Base-by-base conservation (phyloP, 2,797 vertebrate species). In the Chaunax sp. region DNA sequence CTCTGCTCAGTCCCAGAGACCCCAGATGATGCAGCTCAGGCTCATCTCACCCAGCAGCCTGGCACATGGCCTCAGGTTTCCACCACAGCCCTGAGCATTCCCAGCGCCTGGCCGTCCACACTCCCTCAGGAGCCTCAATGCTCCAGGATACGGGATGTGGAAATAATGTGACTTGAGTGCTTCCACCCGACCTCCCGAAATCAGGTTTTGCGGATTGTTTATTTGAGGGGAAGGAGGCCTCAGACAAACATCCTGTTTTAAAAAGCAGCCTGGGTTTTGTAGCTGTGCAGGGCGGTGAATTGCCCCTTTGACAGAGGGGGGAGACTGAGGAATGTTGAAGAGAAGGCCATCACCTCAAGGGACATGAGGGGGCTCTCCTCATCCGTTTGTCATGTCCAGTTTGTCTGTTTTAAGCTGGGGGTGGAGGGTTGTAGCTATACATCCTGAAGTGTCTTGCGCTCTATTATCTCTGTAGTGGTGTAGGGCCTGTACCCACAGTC, bases 191-290 rank as follows among this genome's bases (percentile, higher is more conserved):
- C 93, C 93, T 94, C 91, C 92, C 91, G 80, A 92, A 95, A 94
- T 93, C 92, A 95, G 94, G 90, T 93, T 93, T 91, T 93, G 92
- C 89, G 90, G 94, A 94, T 95, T 97, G 95, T 97, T 97, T 96
- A 96, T 96, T 95, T 95, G 95, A 95, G 94, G 95, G 94, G 92
- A 95, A 94, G 94, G 93, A 95, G 92, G 94, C 94, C 92, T 94
- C 93, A 87, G 93, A 94, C 94, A 96, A 96, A 95, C 96, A 95
- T 96, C 95, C 95, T 97, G 95, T 95, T 96, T 95, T 92, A 94
- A 94, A 93, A 93, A 92, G 90, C 77, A 75, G 91, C 91, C 92
- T 90, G 87, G 85, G 87, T 93, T 93, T 92, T 91, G 92, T 90
- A 93, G 93, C 88, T 69, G 81, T 64, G 75, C 74, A 43, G 80